Base-by-base conservation (phyloP, 2,888 invertebrate genomes). In the Drosophila helvetica region DNA sequence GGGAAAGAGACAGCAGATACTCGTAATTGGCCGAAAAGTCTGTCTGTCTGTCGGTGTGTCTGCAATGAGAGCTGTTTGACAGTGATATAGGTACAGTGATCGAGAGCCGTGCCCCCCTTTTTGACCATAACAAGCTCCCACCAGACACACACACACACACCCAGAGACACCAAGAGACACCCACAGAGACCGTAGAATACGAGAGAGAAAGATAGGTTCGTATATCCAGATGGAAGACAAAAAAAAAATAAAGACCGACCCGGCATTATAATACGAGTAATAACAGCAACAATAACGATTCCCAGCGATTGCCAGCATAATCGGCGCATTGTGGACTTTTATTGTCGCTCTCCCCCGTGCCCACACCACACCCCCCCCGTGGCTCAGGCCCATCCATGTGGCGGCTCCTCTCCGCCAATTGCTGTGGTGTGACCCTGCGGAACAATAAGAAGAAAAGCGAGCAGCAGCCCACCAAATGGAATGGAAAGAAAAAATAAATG, bases 251-350 rank as follows among this genome's bases (percentile, higher is more conserved):
- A 27, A 51, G 57, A 71, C 22, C 42, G 52, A 67, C 18, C 46
- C 30, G 58, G 62, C 63, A 65, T 42, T 54, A 50, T 54, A 46
- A 38, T 50, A 56, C 17, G 42, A 64, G 60, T 71, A 75, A 74
- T 63, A 75, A 67, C 54, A 75, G 52, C 62, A 71, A 69, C 60
- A 75, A 74, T 63, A 76, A 74, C 63, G 63, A 68, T 77, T 82
- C 77, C 74, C 84, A 86, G 77, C 38, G 85, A 86, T 85, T 78
- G 86, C 80, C 77, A 80, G 78, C 86, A 86, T 88, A 87, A 87
- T 86, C 86, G 78, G 70, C 64, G 80, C 80, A 86, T 82, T 86
- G 86, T 82, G 75, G 77, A 77, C 73, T 71, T 74, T 75, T 63
- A 46, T 73, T 55, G 55, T 66, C 61, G 58, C 57, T 47, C 69